Base-by-base conservation (phyloP, 2,888 invertebrate genomes). In the Bimastos eiseni region DNA sequence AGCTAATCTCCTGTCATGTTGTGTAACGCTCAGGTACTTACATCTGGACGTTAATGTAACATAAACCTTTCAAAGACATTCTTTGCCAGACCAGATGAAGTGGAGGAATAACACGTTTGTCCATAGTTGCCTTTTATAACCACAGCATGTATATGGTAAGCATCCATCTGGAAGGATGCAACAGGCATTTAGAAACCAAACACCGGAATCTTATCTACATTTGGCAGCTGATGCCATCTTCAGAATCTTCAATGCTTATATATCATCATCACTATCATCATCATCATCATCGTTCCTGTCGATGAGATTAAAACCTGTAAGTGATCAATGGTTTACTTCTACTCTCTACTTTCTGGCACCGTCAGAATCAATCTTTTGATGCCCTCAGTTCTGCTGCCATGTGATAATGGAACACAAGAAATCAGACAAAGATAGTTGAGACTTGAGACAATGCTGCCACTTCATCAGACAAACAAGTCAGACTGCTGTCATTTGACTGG, bases 361-460 rank as follows among this genome's bases (percentile, higher is more conserved):
- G 70, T n/a, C n/a, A 70, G 70, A 2, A 70, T n/a, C 70, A 70
- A 70, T 30, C 30, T n/a, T n/a, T 70, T 30, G 70, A 70, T 11
- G 30, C 30, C 70, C n/a, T 70, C 70, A 11, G n/a, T 70, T 70
- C 13, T 70, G 70, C 70, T 70, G 70, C 70, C 70, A 70, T 8
- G 17, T 70, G 70, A 70, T n/a, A n/a, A n/a, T 70, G 70, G 70
- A 70, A 70, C 70, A 70, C 70, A 70, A 70, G 70, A 70, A 70
- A 70, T n/a, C n/a, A n/a, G 70, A 70, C 6, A 70, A 30, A 49
- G 49, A 49, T 49, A 44, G 49, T n/a, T n/a, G n/a, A 41, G 6
- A n/a, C 17, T 41, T 4, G 24, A 49, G 49, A 49, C 49, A 49
- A 49, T 49, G 49, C 49, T 49, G 49, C 49, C 49, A 49, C 24